Conservation (phyloP, 2,888 invertebrate species). For the Archips crataeganus region DNA sequence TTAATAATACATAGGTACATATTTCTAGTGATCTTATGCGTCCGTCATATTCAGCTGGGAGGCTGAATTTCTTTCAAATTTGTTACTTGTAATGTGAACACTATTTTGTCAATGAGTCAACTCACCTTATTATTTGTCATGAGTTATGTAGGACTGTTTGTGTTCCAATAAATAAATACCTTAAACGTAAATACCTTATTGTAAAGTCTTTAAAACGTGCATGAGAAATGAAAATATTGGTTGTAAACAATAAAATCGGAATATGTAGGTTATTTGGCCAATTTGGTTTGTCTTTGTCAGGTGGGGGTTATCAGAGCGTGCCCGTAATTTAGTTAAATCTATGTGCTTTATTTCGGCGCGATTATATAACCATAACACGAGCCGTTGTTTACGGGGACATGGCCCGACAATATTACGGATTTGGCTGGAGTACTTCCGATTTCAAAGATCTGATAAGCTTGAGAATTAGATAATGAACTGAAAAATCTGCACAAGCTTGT, state of each 20-base stretch:
- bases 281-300: constrained; percentile 29
- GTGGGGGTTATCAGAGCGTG: constrained; percentile 36
- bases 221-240: constrained; percentile 8
- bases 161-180: too few species aligned
- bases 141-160: too few species aligned
- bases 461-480: neutral
- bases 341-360: constrained; percentile 29
- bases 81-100: too few species aligned
- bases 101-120: too few species aligned
- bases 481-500: too few species aligned
- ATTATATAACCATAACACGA: constrained; percentile 17
- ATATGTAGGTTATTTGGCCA: constrained; percentile 35
- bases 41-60: too few species aligned
- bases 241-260: constrained; percentile 14
- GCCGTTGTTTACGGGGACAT: constrained; percentile 5
- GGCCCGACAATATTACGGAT: neutral
- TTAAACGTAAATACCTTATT: neutral
- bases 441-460: neutral
- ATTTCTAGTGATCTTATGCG: too few species aligned
- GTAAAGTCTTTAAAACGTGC: neutral
- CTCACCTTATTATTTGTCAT: too few species aligned
- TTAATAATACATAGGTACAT: too few species aligned
- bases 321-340: constrained; percentile 37
- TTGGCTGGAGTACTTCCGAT: neutral
- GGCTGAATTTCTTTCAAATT: too few species aligned